Base-by-base conservation (phyloP, 2,888 invertebrate species). In the Meloe dianella region DNA sequence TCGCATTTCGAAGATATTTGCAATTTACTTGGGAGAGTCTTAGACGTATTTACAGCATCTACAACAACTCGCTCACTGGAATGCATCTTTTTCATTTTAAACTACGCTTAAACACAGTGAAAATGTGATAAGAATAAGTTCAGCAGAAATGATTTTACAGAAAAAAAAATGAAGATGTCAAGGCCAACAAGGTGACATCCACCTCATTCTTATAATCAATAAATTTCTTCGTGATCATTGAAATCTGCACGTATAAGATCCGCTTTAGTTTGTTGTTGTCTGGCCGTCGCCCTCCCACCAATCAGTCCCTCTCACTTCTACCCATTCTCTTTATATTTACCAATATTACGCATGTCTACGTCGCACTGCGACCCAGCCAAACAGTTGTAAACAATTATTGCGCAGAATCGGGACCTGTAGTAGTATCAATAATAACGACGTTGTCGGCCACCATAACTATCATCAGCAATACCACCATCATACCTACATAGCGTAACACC, bases 371-470 rank as follows among this genome's bases (percentile, higher is more conserved):
- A 62, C 67, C 71, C 62, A 61, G 69, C 72, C 67, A 22, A 66
- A 67, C 72, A 80, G 82, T 84, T 85, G 85, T 86, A 86, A 86
- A 86, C 86, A 85, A 86, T 77, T 76, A 79, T 71, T 71, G 82
- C 85, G 85, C 85, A 84, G 81, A 85, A 84, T 84, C 82, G 10
- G 71, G 73, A 74, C 73, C 76, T 76, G 77, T 79, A 81, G 81
- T 81, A 82, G 83, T 82, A 27, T 3, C 82, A 81, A 82, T 82
- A 82, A 78, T 78, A 63, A 66, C 65, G 54, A 27, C 60, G 60
- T 60, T 57, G 41, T n/a, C 41, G 41, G 71, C 61, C 63, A 47
- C 59, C 17, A 54, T n/a, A 35, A 20, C 32, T 10, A 38, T 10
- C 14, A 24, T 30, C 56, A 14, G 51, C 38, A 61, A 12, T 17